Evolutionary conservation across 2,113 vertebrate species (phyloP), one percentile per base, ranked within the genome.

Genomic region (Albula goreensis): DNA sequence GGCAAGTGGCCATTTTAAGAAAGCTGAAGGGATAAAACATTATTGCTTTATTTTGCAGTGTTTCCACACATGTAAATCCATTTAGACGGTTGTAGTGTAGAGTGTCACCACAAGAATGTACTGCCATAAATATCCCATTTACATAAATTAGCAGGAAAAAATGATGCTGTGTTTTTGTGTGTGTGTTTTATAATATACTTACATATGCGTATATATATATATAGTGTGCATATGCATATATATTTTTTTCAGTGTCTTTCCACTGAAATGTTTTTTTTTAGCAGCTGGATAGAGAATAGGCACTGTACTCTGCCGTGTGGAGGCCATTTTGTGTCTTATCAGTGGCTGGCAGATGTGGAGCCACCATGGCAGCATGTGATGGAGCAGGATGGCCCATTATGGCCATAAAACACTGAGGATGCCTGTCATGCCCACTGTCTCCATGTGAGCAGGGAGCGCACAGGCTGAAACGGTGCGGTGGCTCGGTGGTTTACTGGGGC

Each of bases 1-100:
- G 83, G 84, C 52, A 85, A 85, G 49, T 9, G 11, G 70, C 84
- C 41, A 51, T 52, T 57, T 85, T 85, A 85, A 80, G 15, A 79
- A 56, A 79, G 50, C 63, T 31, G 50, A 66, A 66, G 57, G 57
- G 57, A 3, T 3, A 0, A 8, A 66, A 41, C 31, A 41, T 41
- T 41, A 41, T 41, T 41, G 31, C 31, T 41, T 41, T 41, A 41
- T 41, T 41, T 41, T 41, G 31, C 31, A 41, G 31, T 41, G 31
- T 41, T 41, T 41, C 31, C 31, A 41, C 31, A 41, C 31, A 41
- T 41, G 31, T 41, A 41, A 41, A 41, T 41, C 31, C 31, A 41
- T 41, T 41, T 41, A 41, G 31, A 41, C 31, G 31, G 60, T 15
- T 22, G 15, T 7, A 4, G 22, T 66, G 17, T 22, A 66, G 5